Base-by-base conservation (phyloP, 2,113 vertebrate genomes). In the Bagarius yarrelli region DNA sequence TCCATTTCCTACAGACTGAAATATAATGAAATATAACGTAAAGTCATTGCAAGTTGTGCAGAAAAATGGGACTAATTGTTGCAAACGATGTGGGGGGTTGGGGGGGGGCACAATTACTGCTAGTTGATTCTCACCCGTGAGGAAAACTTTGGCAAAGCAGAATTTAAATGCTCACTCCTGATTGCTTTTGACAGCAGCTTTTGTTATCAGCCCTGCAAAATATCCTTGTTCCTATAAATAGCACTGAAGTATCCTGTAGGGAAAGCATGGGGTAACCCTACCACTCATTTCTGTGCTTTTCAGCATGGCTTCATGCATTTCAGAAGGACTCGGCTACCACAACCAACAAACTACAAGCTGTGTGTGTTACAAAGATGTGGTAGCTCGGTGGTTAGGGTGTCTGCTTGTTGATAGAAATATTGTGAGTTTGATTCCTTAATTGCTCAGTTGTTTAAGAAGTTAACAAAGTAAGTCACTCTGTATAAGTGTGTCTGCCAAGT, bases 1-100 rank as follows among this genome's bases (percentile, higher is more conserved):
- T 78, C 6, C 67, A 84, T 75, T 83, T 53, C 40, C 84, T 81
- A 82, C 81, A 81, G 88, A 81, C 84, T 80, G 85, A 84, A 87
- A 80, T 23, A 2, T 85, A 86, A 88, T 86, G 83, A 89, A 85
- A 40, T 40, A 40, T 40, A 40, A 40, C 8, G 36, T 40, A 3
- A 78, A 83, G 85, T 77, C 75, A 52, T 69, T 80, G 82, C 80
- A 30, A 3, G 56, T 79, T 82, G 80, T 57, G 19, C 66, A 50
- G 76, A 84, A 73, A 25, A 9, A 83, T 60, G 8, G 6, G 61
- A 85, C 86, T 82, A 66, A 55, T 86, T 60, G 82, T 86, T 92
- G 74, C 74, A 76, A 76, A 71, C 16, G 44, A 16, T 30, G 9
- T 61, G 40, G 23, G 34, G 30, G n/a, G n/a, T n/a, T n/a, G 50